Base-by-base conservation (phyloP, 1,140 invertebrate species). In the Thereuonema tuberculata region DNA sequence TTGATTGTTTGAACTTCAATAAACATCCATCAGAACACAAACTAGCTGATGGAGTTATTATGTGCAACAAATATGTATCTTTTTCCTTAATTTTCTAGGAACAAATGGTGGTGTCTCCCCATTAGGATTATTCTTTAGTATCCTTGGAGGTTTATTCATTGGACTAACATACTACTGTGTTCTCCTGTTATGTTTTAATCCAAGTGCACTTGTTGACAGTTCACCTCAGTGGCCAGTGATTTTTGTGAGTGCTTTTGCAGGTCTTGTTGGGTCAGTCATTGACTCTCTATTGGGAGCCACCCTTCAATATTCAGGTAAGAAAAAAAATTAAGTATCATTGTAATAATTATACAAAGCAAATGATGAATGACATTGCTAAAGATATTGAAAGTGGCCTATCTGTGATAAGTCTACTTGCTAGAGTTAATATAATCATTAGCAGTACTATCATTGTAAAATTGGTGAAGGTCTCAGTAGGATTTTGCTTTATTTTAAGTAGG, bases 281-380 rank as follows among this genome's bases (percentile, higher is more conserved):
- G 90, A 93, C 75, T 93, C 89, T 0, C 58, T 90, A 17, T 72
- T 93, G 48, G 90, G 91, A 29, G 90, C 89, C 12, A 84, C 84
- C 14, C 69, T 91, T 31, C 90, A 93, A 73, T 93, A 82, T 72
- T 90, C 88, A 65, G 90, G 87, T 86, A 75, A 71, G 58, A 21
- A 37, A 17, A 5, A 21, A 24, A 50, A 12, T 21, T n/a, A 43
- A 43, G n/a, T 43, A 43, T 43, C n/a, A 43, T 43, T 43, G n/a
- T 43, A 12, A 12, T 43, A 12, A 43, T 43, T 43, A 12, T 43
- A 43, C n/a, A n/a, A n/a, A n/a, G n/a, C 28, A 20, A 48, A 3
- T 24, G 25, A 2, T 26, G 54, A 64, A n/a, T n/a, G n/a, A n/a
- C n/a, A n/a, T n/a, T n/a, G n/a, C n/a, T n/a, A n/a, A n/a, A n/a